Percentiles rank a stretch among this genome's conserved stretches.
Conservation (phyloP, 1,140 invertebrate genomes). For the Ceratina japonica region DNA sequence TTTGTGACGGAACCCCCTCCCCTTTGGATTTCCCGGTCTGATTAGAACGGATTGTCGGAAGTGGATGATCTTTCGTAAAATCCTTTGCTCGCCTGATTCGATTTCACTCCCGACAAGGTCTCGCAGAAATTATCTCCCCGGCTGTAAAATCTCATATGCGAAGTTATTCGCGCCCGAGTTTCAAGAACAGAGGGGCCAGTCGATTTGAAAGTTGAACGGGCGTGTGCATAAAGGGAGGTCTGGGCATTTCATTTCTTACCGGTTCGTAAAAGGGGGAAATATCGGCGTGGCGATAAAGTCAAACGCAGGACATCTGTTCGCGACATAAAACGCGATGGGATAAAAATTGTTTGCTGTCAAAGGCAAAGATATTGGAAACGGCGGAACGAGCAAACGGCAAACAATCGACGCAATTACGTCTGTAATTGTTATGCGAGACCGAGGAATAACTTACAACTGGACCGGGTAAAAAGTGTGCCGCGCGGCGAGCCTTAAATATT, state of each 20-base stretch:
- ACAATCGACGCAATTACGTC: background rate
- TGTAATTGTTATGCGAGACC: slow-evolving; percentile 4
- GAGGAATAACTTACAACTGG: slow-evolving; percentile 5
- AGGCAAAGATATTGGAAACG: background rate
- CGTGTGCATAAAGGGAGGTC: background rate
- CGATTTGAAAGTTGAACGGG: background rate
- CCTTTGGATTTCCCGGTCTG: slow-evolving; percentile 12
- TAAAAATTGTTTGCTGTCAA: background rate
- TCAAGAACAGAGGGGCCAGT: background rate
- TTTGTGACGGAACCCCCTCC: slow-evolving; percentile 6
- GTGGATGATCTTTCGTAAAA: background rate
- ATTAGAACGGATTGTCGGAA: slow-evolving; percentile 43
- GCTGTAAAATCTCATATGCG: background rate
- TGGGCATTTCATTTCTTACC: background rate
- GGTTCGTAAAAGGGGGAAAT: background rate
- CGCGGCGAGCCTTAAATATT: slow-evolving; percentile 3
- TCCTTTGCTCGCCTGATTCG: slow-evolving; percentile 32
- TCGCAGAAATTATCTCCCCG: slow-evolving; percentile 20
- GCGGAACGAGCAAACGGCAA: too few species aligned
- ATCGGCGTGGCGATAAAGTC: background rate
- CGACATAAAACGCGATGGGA: background rate
- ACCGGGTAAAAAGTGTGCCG: too few species aligned
- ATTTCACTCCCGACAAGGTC: background rate
- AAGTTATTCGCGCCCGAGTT: slow-evolving; percentile 13
- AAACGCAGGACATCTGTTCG: background rate